These are phyloP conservation scores for Microctonus brassicae DNA, from an alignment of 2,888 invertebrate genomes.

Conservation along the genomic window DNA sequence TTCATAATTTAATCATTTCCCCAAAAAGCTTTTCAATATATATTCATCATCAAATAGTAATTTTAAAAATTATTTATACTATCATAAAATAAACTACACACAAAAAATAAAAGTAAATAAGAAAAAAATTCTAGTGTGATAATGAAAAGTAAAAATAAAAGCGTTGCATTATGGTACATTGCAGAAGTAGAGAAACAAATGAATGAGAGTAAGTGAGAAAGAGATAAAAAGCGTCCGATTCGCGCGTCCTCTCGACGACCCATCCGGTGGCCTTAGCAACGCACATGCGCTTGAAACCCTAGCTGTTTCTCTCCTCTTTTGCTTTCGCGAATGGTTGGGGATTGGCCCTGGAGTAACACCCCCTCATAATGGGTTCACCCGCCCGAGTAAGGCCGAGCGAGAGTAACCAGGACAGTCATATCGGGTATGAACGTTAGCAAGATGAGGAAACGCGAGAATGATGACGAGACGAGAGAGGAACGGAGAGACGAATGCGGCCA, in stretches of 20 bases:
- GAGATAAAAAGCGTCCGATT: conserved; percentile 45
- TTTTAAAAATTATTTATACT: no score
- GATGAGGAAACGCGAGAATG: conserved; percentile 23
- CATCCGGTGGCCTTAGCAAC: conserved; percentile 68
- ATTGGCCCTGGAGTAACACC: conserved; percentile 70
- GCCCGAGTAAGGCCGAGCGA: conserved; percentile 60
- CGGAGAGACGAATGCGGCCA: conserved; percentile 61
- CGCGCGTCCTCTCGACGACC: conserved; percentile 57
- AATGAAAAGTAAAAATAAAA: not conserved
- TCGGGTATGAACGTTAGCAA: conserved; percentile 18
- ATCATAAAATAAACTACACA: no score
- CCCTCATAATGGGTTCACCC: conserved; percentile 70
- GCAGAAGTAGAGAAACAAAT: conserved; percentile 68
- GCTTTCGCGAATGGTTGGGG: conserved; percentile 65
- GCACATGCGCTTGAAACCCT: conserved; percentile 66
- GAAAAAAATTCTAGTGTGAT: not conserved
- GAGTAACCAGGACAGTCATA: conserved; percentile 37
- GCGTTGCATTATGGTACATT: not conserved
- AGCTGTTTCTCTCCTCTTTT: conserved; percentile 54
- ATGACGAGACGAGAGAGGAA: conserved; percentile 41
- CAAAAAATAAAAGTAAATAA: no score
- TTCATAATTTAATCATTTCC: no score
- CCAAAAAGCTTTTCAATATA: no score
- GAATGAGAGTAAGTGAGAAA: conserved; percentile 48
- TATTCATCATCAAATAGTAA: no score